Conservation (phyloP, 2,797 vertebrate genomes). For the Muscicapa striata region DNA sequence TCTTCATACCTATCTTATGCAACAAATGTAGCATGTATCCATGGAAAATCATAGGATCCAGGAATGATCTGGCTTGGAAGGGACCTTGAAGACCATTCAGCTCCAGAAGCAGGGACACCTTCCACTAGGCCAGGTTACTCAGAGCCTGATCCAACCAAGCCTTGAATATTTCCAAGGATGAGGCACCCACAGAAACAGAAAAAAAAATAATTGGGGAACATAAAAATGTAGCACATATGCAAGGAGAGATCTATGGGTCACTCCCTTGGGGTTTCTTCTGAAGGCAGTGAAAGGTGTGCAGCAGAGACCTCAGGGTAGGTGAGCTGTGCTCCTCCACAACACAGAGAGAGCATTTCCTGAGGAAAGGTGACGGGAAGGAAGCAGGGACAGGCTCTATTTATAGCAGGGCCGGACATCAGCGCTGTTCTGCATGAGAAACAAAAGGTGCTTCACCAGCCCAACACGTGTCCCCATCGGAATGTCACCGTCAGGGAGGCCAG, state of each 20-base stretch:
- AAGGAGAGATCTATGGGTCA: not conserved
- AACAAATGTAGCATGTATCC: not conserved
- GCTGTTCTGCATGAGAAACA: not conserved
- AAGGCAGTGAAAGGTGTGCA: not conserved
- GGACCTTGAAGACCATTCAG: not conserved
- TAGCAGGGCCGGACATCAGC: not conserved
- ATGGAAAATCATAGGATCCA: not conserved
- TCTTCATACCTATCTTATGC: not conserved
- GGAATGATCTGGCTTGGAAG: not conserved
- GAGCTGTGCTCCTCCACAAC: not conserved
- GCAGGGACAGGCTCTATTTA: not conserved
- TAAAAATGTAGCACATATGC: rapidly evolving
- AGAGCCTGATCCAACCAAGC: not conserved
- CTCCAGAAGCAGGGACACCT: not conserved
- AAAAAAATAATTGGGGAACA: rapidly evolving
- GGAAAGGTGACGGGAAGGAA: constrained; percentile 24
- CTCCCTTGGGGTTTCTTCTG: not conserved
- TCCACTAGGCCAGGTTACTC: not conserved
- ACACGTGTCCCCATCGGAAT: not conserved
- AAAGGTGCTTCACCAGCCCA: not conserved
- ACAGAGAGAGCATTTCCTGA: not conserved
- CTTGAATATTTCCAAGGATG: not conserved
- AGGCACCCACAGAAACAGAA: not conserved
- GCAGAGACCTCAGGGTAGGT: not conserved
- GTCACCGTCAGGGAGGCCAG: not conserved